Conservation (phyloP, 2,797 vertebrate genomes). For the Clamator glandarius region DNA sequence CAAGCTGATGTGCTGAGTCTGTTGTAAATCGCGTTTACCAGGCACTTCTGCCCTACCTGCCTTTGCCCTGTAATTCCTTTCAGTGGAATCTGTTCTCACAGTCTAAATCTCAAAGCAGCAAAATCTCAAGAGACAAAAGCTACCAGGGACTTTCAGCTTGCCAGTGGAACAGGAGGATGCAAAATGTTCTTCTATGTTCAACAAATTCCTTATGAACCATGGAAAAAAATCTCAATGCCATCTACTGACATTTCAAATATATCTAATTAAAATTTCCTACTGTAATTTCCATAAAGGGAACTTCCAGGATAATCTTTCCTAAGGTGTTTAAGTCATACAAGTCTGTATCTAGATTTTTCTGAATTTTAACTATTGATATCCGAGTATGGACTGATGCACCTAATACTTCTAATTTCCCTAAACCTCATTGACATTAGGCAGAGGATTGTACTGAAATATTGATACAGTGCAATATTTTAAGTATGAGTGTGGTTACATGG, state of each 20-base stretch:
- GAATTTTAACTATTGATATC: background rate
- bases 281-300: background rate
- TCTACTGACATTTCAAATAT: background rate
- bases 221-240: background rate
- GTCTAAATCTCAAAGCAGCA: background rate
- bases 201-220: background rate
- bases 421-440: background rate
- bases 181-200: background rate
- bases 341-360: background rate
- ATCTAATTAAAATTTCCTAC: background rate
- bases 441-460: background rate
- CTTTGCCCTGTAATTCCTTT: background rate
- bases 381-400: background rate
- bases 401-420: background rate
- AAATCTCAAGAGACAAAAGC: background rate
- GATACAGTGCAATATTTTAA: background rate
- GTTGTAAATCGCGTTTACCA: background rate
- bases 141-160: background rate
- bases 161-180: background rate
- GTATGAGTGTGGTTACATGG: background rate
- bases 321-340: background rate
- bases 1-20: background rate
- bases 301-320: background rate
- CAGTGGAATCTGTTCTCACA: background rate
- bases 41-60: background rate